phyloP scores from a whole-genome alignment of 1,140 invertebrate genomes.

The Saccostrea glomerata region DNA sequence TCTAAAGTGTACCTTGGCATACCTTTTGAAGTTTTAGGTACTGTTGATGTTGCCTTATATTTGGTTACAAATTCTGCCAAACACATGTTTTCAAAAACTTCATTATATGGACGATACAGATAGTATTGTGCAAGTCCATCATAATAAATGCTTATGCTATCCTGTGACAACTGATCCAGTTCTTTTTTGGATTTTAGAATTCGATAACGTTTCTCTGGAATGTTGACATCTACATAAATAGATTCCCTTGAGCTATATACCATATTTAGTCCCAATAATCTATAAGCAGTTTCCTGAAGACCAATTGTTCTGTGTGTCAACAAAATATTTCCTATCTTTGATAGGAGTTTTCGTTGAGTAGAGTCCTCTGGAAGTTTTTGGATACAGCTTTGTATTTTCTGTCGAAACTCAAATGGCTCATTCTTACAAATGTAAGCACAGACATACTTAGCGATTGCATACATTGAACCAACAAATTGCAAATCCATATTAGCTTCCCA shows the following conservation, averaged over 20 bases:
- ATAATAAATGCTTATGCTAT: not conserved
- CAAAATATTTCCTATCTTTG: constrained; percentile 40
- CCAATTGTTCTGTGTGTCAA: constrained; percentile 36
- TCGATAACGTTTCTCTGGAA: constrained; percentile 35
- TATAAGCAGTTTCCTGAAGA: constrained; percentile 46
- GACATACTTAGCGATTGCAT: constrained; percentile 51
- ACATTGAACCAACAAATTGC: constrained; percentile 49
- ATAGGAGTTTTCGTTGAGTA: not conserved
- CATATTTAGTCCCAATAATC: constrained; percentile 30
- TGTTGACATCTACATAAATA: constrained; percentile 13
- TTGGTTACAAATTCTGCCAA: constrained; percentile 43
- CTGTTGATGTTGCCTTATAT: constrained; percentile 29
- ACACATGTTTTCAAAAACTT: constrained; percentile 43
- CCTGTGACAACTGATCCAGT: constrained; percentile 23
- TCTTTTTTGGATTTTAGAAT: constrained; percentile 42
- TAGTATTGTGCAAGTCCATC: not conserved
- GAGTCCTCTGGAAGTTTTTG: not conserved
- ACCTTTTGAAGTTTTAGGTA: not conserved
- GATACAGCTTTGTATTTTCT: constrained; percentile 20
- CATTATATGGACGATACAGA: constrained; percentile 12
- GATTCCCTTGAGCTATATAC: constrained; percentile 32
- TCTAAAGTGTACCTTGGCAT: constrained; percentile 3
- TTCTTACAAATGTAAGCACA: constrained; percentile 41
- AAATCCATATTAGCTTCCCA: constrained; percentile 56
- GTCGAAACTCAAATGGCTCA: constrained; percentile 6